Evolutionary conservation across 2,888 invertebrate genomes (phyloP), one percentile per base, ranked within the genome.

Genomic region (Arenicola marina): DNA sequence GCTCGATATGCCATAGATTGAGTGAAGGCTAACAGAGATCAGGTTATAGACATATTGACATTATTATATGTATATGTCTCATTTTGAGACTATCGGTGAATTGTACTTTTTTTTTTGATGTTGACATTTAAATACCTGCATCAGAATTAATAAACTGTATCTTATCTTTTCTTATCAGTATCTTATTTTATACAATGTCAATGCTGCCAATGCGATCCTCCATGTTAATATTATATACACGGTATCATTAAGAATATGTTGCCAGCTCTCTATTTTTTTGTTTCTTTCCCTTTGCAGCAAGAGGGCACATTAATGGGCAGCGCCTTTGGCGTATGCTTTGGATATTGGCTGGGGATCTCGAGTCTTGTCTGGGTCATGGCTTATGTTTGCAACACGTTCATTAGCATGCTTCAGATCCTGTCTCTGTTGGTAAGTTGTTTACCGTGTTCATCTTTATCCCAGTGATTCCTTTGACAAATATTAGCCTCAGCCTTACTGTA

Each of bases 291-390:
- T 48, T 24, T 69, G 4, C 76, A 85, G 85, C 80, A 84, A 75
- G 85, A 86, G 67, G 86, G 86, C 24, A 86, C 85, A 15, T 69
- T 86, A 66, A 86, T 86, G 80, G 86, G 86, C 3, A 83, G 85
- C 51, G 85, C 85, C 1, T 80, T 85, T 74, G 81, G 83, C 26
- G 81, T 84, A 15, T 85, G 85, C 70, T 86, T 86, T 71, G 83
- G 83, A n/a, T 85, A 85, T 71, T 86, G 86, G 85, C 62, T 85
- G 4, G 83, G 85, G 11, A 76, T 81, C 0, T 81, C 85, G 4
- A 73, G 78, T 18, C 69, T 81, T 4, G 63, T 84, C 11, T 85
- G 83, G 78, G 75, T 84, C 29, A 66, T 83, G 28, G 75, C 80
- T 4, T 84, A 83, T 65, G 75, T 85, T 4, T 81, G 84, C 67